Evolutionary conservation across 2,797 vertebrate genomes (phyloP).

Genomic region (Gymnopithys bicolor): DNA sequence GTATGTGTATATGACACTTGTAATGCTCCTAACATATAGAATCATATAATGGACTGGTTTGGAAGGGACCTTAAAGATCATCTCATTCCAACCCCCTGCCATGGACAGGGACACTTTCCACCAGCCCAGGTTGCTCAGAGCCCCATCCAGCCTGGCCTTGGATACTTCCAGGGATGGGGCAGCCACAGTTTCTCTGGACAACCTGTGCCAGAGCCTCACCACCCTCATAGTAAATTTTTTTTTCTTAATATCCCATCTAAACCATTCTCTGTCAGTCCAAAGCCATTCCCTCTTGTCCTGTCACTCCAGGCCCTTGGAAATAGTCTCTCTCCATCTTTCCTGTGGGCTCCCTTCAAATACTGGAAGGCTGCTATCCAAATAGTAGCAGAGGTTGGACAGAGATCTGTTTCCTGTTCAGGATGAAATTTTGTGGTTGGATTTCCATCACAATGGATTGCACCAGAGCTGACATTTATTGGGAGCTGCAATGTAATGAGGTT

Average conservation of each 20-base stretch:
- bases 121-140: rapidly evolving
- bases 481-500: background rate
- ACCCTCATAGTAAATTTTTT: rapidly evolving
- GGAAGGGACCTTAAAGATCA: background rate
- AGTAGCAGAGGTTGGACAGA: background rate
- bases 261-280: rapidly evolving
- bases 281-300: rapidly evolving
- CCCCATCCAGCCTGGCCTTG: rapidly evolving
- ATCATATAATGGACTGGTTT: background rate
- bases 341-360: background rate
- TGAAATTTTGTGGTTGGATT: background rate
- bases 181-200: background rate
- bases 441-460: background rate
- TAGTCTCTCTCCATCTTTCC: background rate
- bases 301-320: background rate
- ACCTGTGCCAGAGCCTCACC: rapidly evolving
- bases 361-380: background rate
- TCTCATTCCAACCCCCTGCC: rapidly evolving
- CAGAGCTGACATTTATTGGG: background rate
- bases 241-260: background rate
- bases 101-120: background rate
- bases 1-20: background rate
- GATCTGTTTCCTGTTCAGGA: background rate
- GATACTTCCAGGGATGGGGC: rapidly evolving
- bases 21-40: background rate